Base-by-base conservation (phyloP, 2,888 invertebrate species). In the Oscheius sp. region DNA sequence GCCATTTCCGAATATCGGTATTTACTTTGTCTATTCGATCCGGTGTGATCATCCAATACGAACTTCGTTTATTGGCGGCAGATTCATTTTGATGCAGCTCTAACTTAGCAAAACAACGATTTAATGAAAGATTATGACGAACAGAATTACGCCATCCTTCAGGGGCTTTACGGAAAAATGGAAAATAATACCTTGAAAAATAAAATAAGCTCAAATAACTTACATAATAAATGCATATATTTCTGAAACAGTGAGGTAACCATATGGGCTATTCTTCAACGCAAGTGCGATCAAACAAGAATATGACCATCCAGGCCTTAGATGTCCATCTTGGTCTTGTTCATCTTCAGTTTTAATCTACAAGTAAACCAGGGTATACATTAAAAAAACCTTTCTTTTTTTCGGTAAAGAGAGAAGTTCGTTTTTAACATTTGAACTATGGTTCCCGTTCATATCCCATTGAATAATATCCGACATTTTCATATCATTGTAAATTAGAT, bases 81-180 rank as follows among this genome's bases (percentile, higher is more conserved):
- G 45, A 22, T 3, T 45, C 54, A n/a, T n/a, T 28, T 2, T 20
- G 44, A n/a, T 70, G 62, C 41, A 67, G 17, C 86, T 96, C 95
- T 73, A 96, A 95, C 88, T 97, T 97, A 86, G 95, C 95, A 87
- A 97, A 97, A 88, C 96, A 96, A 88, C 97, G 96, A 89, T 97
- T 97, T 81, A 97, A 88, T 78, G 95, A 95, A 80, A 97, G 89
- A 89, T 97, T 97, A 87, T 97, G 97, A 78, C 97, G 90, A 0
- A 97, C 96, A 2, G 96, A 96, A 87, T 97, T 97, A 85, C 97
- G 97, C 97, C 97, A 97, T 17, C 96, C 96, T 86, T 92, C 94
- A 24, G 95, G 96, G 9, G 97, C 97, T 0, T 94, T 95, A 89
- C 95, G 95, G 87, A 97, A 97, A 87, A 95, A 97, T 0, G 97